Evolutionary conservation across 2,888 invertebrate species (phyloP), one percentile per base, ranked within the genome.

Genomic region (Lasius fuliginosus): DNA sequence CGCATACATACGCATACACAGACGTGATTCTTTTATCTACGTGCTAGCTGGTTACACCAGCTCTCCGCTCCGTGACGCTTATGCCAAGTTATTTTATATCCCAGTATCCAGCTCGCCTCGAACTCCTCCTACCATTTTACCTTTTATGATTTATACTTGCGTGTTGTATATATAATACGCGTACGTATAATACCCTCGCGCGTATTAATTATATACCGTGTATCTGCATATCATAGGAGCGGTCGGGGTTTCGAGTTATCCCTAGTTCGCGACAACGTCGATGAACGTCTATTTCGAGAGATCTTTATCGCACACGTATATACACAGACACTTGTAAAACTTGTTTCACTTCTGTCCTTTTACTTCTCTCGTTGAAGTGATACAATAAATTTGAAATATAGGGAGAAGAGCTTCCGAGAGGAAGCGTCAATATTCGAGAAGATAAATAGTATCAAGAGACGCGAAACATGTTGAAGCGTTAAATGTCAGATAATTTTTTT

Each of bases 111-210:
- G 60, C 75, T 75, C 15, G 56, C 83, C 58, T 83, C 84, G 60
- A 83, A 68, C 69, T 62, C 74, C 83, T 83, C 69, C 83, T 83
- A 84, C 84, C 67, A 65, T 74, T 69, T 75, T 75, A 33, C 84
- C 84, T 84, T 84, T 83, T 85, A 83, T 69, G 69, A 84, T 42
- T 73, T 71, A 69, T 12, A 23, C 60, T 56, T 15, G 82, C 71
- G 69, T 77, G 71, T n/a, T 36, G 40, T 40, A 65, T 18, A 11
- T 23, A 23, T n/a, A 65, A 18, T 18, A 27, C 76, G 33, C 23
- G 58, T 71, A 71, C 58, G 49, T 42, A 46, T n/a, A 15, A 11
- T 65, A 67, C 62, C 33, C 73, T 42, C 73, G 71, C 79, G 42
- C 18, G 46, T 62, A 76, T 82, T 82, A 77, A 82, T 82, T 82